These are phyloP conservation scores for Darwinula stevensoni DNA, from an alignment of 2,888 invertebrate genomes.

Conservation along the genomic window DNA sequence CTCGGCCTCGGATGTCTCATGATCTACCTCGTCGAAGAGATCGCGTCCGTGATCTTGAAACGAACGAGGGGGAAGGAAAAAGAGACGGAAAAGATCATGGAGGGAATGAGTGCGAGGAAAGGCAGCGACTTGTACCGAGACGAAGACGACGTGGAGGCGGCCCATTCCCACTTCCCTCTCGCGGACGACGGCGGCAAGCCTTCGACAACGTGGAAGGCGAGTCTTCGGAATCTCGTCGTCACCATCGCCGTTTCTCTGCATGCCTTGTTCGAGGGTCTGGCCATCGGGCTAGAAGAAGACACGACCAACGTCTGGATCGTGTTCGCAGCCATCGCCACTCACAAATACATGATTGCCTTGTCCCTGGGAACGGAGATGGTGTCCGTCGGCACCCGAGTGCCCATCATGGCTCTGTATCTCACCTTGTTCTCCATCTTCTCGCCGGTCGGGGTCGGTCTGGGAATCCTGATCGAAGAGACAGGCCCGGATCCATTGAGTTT, in stretches of 20 bases:
- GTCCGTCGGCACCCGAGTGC: neutral
- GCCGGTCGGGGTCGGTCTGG: neutral
- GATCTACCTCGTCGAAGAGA: conserved; percentile 1
- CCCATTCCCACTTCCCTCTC: no score
- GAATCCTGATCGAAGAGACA: neutral
- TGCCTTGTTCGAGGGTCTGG: neutral
- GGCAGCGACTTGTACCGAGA: no score
- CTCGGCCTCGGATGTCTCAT: neutral
- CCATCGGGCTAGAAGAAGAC: neutral
- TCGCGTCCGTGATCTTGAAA: no score
- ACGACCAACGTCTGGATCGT: neutral
- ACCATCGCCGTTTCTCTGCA: neutral
- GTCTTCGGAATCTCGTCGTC: neutral
- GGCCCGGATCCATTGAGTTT: neutral
- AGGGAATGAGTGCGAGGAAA: no score
- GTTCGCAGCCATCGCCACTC: neutral
- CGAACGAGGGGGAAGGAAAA: no score
- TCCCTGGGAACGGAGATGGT: neutral
- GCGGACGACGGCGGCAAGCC: no score
- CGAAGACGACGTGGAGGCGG: no score
- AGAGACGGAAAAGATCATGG: no score
- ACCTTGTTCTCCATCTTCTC: neutral
- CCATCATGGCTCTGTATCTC: neutral
- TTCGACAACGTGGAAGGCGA: neutral
- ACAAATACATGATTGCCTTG: neutral